Evolutionary conservation across 2,888 invertebrate species (phyloP), one percentile per base, ranked within the genome.

Genomic region (Trissoscelio sp.): DNA sequence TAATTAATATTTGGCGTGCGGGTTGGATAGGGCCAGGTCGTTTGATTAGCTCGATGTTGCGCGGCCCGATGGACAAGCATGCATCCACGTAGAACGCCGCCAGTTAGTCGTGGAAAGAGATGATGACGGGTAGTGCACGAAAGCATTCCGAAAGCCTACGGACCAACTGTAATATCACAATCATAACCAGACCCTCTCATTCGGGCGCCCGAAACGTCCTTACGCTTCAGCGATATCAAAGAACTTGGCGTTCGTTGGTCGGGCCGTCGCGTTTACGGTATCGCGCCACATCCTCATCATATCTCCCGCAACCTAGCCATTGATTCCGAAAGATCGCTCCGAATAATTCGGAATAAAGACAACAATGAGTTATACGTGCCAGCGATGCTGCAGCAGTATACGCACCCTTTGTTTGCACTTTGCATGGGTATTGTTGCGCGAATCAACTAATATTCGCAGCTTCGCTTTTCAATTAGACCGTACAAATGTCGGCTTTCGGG

Each of bases 211-310:
- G 87, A 89, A 90, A 88, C 89, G 88, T 89, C 88, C 88, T 91
- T 87, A 91, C 91, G 91, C 90, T 91, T 89, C 88, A 90, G 86
- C 90, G 90, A 87, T 91, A 91, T 91, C 91, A 91, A 91, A 91
- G 91, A 91, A 90, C 89, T 87, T 67, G 57, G 55, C 73, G 75
- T 66, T 82, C 83, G 81, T 83, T 78, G 81, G 66, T 42, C 67
- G 53, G 62, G 81, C 79, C 80, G 81, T 80, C 83, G 78, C 81
- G 84, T 85, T 83, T 74, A 83, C 83, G 81, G 69, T 77, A 83
- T 73, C 80, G 70, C 62, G 79, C 72, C 70, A 55, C 66, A 80
- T 75, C 75, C 70, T 80, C 70, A 58, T 80, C 80, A 80, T 46
- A 51, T 60, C 77, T 46, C 20, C 64, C 53, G 57, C 64, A 39